Evolutionary conservation across 2,797 vertebrate species (phyloP).

Genomic region (Neomorphus geoffroyi): DNA sequence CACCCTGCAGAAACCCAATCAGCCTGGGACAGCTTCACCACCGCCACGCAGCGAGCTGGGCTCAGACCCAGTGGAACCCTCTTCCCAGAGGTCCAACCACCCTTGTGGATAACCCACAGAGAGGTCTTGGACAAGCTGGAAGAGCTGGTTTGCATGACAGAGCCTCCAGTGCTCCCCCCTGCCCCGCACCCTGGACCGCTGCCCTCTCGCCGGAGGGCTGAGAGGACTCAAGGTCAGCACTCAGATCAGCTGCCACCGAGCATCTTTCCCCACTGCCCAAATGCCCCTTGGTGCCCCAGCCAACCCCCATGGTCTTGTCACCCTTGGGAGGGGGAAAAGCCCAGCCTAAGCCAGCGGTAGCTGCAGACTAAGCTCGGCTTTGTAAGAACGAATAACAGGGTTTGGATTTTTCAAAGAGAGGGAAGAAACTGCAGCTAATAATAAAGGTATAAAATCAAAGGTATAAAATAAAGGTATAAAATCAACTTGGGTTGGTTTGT

Average conservation of each 20-base stretch:
- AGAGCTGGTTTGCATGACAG: accelerated
- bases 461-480: too few species aligned
- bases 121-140: background rate
- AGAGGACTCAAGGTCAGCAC: background rate
- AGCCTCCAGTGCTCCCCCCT: background rate
- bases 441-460: background rate
- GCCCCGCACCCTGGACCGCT: background rate
- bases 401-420: background rate
- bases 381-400: background rate
- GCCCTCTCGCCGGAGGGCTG: background rate
- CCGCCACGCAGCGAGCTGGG: background rate
- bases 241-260: background rate
- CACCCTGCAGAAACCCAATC: background rate
- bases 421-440: background rate
- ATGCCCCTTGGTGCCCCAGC: background rate
- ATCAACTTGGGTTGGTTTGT: too few species aligned
- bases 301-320: background rate
- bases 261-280: background rate
- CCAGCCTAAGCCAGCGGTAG: background rate
- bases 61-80: background rate
- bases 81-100: background rate
- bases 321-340: background rate
- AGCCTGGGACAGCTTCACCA: background rate
- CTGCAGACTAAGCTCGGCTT: background rate
- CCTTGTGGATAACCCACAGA: accelerated